Evolutionary conservation across 2,113 vertebrate genomes (phyloP).

Genomic region (Mastomys natalensis): DNA sequence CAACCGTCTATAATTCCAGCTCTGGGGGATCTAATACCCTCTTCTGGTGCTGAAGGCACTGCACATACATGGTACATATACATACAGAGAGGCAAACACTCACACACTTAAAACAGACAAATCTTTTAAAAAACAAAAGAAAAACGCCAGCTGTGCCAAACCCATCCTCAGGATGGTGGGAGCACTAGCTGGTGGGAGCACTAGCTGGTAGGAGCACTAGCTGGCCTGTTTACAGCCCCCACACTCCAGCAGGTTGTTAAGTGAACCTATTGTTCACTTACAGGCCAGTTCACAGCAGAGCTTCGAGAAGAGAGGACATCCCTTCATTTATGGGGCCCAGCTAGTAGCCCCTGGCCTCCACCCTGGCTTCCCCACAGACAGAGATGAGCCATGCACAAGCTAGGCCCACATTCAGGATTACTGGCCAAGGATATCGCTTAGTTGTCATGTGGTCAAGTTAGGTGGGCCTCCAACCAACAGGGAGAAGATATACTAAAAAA

Average conservation of each 20-base stretch:
- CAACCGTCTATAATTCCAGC: neutral
- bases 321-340: neutral
- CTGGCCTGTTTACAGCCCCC: neutral
- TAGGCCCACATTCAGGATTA: neutral
- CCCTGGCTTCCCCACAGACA: neutral
- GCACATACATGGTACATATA: neutral
- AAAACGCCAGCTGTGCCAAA: neutral
- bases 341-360: constrained; percentile 30
- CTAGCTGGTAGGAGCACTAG: too few relatives aligned
- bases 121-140: neutral
- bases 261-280: neutral
- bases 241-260: too few relatives aligned
- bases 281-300: neutral
- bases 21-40: neutral
- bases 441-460: neutral
- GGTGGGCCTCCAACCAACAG: neutral
- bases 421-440: too few relatives aligned
- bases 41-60: neutral
- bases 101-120: neutral
- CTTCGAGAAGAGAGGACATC: neutral
- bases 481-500: neutral
- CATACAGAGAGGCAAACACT: neutral
- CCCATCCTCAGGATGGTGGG: neutral
- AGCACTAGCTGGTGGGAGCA: neutral
- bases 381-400: constrained; percentile 51